Conservation (phyloP, 2,113 vertebrate genomes). For the Emydocephalus ijimae region DNA sequence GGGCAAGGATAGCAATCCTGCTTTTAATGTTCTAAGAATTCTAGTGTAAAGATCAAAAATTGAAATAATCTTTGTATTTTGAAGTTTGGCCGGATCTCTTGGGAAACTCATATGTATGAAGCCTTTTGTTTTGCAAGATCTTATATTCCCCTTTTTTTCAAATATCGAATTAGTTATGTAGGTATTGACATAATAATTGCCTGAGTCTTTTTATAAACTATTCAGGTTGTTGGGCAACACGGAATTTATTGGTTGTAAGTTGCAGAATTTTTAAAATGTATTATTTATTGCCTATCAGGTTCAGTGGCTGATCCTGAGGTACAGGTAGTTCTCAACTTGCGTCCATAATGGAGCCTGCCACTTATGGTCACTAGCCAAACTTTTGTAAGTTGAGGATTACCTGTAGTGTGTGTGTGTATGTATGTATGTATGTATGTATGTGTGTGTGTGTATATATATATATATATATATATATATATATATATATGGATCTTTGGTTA, state of each 20-base stretch:
- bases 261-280: background rate
- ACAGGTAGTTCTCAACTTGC: background rate
- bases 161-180: background rate
- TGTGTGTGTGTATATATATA: too few relatives aligned
- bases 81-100: background rate
- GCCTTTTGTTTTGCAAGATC: background rate
- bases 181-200: background rate
- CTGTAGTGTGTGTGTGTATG: background rate
- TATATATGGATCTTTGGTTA: too few relatives aligned
- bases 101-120: background rate
- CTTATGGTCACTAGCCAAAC: too few relatives aligned
- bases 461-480: too few relatives aligned
- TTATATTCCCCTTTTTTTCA: background rate
- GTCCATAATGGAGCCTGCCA: too few relatives aligned
- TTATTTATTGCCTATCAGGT: background rate
- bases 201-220: background rate
- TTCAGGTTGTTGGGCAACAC: background rate
- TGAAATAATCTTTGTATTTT: background rate
- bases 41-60: background rate
- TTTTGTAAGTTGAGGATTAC: too few relatives aligned
- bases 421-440: too few relatives aligned
- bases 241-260: background rate
- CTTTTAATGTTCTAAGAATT: background rate
- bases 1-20: background rate
- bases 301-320: background rate